phyloP scores from a whole-genome alignment of 2,797 vertebrate genomes.

The Eulemur rubriventer region DNA sequence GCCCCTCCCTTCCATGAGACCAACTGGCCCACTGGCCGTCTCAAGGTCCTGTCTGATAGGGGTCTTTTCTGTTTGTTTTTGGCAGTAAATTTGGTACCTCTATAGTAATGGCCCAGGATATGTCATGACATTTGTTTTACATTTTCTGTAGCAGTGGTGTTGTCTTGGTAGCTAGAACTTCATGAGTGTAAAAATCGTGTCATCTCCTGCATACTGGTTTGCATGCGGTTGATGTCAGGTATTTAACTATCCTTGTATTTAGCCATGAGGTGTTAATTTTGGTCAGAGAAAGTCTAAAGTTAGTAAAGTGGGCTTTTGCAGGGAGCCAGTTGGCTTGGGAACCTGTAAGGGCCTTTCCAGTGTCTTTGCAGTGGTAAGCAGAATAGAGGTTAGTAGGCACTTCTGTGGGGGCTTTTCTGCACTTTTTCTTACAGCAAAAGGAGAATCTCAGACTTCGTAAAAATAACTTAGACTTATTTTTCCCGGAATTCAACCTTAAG shows the following conservation, averaged over 20 bases:
- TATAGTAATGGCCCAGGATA: background rate
- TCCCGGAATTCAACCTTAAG: background rate
- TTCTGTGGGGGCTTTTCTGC: background rate
- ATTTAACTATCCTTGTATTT: background rate
- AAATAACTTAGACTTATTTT: background rate
- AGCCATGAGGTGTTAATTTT: background rate
- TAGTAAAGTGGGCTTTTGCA: background rate
- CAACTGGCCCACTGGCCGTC: background rate
- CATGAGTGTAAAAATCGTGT: background rate
- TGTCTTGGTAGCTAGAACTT: background rate
- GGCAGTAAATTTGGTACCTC: background rate
- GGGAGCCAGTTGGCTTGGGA: background rate
- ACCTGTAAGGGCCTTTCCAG: background rate
- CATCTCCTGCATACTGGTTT: background rate
- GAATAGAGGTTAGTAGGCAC: background rate
- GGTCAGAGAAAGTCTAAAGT: background rate
- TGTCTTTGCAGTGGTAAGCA: background rate
- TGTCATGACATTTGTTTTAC: background rate
- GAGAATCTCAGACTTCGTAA: background rate
- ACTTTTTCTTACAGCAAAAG: background rate
- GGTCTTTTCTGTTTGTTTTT: background rate
- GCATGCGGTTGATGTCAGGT: background rate
- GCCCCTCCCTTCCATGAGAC: background rate
- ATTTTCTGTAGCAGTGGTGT: background rate
- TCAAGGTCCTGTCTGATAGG: accelerated